These are phyloP conservation scores for Oligia latruncula DNA, from an alignment of 2,888 invertebrate genomes.

Conservation along the genomic window DNA sequence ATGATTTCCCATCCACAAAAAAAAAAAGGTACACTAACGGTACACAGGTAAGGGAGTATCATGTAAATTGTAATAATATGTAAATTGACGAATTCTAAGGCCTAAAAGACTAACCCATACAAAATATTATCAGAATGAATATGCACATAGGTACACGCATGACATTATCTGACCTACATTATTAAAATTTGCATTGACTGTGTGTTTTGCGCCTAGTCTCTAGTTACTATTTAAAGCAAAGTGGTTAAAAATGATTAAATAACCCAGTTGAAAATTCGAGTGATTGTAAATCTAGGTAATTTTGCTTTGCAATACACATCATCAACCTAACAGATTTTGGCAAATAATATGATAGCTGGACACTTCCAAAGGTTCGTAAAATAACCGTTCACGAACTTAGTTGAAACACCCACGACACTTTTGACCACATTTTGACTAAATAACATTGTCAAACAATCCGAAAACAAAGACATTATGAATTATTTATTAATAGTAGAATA, in stretches of 20 bases:
- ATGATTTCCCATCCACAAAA: too few species aligned
- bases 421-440: background rate
- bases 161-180: background rate
- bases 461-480: too few species aligned
- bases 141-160: background rate
- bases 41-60: too few species aligned
- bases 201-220: background rate
- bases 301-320: background rate
- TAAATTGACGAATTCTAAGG: background rate
- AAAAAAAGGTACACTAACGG: too few species aligned
- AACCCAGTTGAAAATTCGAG: background rate
- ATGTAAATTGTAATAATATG: too few species aligned
- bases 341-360: background rate
- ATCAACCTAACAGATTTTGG: too few species aligned
- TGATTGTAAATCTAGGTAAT: background rate
- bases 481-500: too few species aligned
- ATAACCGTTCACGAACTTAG: background rate
- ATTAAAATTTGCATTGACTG: conserved; percentile 4
- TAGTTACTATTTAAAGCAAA: conserved; percentile 2
- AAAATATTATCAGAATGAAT: conserved; percentile 2
- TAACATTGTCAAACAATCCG: background rate
- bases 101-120: background rate
- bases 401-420: background rate
- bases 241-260: background rate
- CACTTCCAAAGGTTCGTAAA: background rate